phyloP scores from a whole-genome alignment of 2,797 vertebrate species.

The Danio tinwini region DNA sequence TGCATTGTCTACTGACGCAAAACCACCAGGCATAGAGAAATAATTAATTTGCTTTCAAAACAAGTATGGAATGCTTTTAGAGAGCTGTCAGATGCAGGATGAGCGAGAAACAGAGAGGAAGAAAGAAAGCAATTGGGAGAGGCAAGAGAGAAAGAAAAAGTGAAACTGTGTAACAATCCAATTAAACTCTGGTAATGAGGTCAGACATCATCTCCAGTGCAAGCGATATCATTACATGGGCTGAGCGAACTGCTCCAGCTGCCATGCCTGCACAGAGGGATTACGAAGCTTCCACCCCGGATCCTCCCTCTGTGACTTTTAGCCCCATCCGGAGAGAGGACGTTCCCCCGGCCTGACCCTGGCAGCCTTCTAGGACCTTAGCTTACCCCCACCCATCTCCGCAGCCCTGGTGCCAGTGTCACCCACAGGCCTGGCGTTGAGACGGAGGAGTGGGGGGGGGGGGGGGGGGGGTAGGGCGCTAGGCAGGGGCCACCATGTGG shows the following conservation, averaged over 20 bases:
- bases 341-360: constrained; percentile 76
- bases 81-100: constrained; percentile 90
- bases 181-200: constrained; percentile 99
- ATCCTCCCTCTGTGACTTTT: constrained; percentile 65
- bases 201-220: constrained; percentile 96
- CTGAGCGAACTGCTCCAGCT: constrained; percentile 86
- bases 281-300: constrained; percentile 75
- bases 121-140: constrained; percentile 86
- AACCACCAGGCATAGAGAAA: constrained; percentile 74
- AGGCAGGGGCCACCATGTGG: constrained; percentile 74
- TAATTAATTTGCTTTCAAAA: constrained; percentile 87
- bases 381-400: constrained; percentile 64
- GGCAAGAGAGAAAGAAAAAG: constrained; percentile 89
- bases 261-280: constrained; percentile 83
- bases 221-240: constrained; percentile 96
- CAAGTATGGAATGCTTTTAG: constrained; percentile 80
- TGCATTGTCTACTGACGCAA: constrained; percentile 17
- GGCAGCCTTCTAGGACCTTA: constrained; percentile 67
- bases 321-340: constrained; percentile 75
- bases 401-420: constrained; percentile 69
- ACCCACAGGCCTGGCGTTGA: constrained; percentile 71
- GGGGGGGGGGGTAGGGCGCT: constrained; percentile 38
- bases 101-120: constrained; percentile 85
- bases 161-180: constrained; percentile 97
- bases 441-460: constrained; percentile 62